Evolutionary conservation across 2,888 invertebrate species (phyloP), one percentile per base, ranked within the genome.

Genomic region (Drosophila neutralis): DNA sequence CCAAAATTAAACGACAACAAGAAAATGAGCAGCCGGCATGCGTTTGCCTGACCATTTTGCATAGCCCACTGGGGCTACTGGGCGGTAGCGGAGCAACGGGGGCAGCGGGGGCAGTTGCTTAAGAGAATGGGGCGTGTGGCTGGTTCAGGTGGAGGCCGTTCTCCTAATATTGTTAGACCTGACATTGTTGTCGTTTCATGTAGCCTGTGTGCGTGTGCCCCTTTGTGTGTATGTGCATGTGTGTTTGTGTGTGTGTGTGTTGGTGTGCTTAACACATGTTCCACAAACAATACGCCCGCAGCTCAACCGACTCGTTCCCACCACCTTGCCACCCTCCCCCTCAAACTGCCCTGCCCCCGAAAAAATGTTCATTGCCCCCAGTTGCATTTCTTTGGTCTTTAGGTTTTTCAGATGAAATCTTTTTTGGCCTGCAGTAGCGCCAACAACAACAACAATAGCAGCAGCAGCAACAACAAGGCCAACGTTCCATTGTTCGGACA

Each of bases 331-430:
- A 51, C 38, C 29, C 42, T 1, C 11, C 3, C 6, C 4, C 13
- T 24, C 38, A 40, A 51, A 38, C 56, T 36, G 48, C 51, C 58
- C 66, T 61, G 48, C 49, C 58, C 70, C 66, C 52, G 24, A 42
- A 76, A 40, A 51, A 62, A 66, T 64, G 57, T 64, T 57, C 67
- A 58, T 64, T 64, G 80, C 65, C 69, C 74, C 56, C 75, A 69
- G 79, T 71, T 86, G 88, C 90, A 88, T 89, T 89, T 88, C 87
- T 88, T 87, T 86, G 89, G 87, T 89, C 78, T 78, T 85, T 78
- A 65, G 69, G 66, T 72, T 78, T 86, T 78, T 85, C 53, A 85
- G 84, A 83, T 87, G 80, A 76, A 90, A 88, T 85, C 85, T 89
- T 89, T 77, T 82, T 83, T 88, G 79, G 89, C 83, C 72, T 74